Conservation (phyloP, 2,113 vertebrate species). For the Sebastes fasciatus region DNA sequence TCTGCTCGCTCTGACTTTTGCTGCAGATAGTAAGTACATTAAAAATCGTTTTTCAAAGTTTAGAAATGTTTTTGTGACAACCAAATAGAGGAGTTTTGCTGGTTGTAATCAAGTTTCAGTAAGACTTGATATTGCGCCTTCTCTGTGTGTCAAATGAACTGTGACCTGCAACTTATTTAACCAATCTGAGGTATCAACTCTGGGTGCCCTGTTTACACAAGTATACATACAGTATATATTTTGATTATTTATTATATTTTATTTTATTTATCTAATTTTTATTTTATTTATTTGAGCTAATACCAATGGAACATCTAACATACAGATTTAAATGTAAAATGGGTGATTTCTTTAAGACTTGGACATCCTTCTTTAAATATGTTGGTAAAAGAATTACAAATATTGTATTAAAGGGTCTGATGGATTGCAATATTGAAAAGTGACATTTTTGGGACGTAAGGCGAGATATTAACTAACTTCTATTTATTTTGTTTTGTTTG, state of each 20-base stretch:
- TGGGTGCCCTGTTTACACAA: not conserved
- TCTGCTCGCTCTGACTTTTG: constrained; percentile 55
- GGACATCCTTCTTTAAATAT: too few species aligned
- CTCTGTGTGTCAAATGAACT: not conserved
- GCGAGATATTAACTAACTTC: too few species aligned
- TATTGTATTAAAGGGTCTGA: too few species aligned
- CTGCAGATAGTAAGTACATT: constrained; percentile 72
- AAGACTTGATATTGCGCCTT: not conserved
- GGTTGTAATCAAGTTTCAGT: not conserved
- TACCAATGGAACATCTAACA: too few species aligned
- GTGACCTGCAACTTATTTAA: not conserved
- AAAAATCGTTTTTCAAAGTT: not conserved
- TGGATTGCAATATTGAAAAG: too few species aligned
- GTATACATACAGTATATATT: not conserved
- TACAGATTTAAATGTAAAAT: too few species aligned
- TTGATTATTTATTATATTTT: not conserved
- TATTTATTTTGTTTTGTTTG: too few species aligned
- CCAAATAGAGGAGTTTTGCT: not conserved
- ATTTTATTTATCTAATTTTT: too few species aligned
- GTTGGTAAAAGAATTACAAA: too few species aligned
- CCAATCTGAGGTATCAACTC: not conserved
- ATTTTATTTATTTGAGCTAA: too few species aligned
- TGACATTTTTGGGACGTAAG: too few species aligned
- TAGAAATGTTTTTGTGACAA: not conserved
- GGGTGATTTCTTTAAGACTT: too few species aligned